phyloP scores from a whole-genome alignment of 2,113 vertebrate species.

The Elachura formosa region DNA sequence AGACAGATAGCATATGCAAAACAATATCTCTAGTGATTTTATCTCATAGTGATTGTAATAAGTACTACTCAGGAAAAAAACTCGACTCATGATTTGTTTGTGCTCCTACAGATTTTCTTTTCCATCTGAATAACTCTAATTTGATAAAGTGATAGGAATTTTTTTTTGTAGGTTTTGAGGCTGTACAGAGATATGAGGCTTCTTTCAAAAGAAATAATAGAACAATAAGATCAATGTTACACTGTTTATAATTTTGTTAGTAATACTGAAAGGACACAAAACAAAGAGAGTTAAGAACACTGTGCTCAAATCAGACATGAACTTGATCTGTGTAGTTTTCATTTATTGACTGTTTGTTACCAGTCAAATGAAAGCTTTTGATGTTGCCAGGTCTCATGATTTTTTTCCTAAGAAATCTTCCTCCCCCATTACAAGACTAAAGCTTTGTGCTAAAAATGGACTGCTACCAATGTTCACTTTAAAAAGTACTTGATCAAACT shows the following conservation, averaged over 20 bases:
- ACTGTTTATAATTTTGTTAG: not conserved
- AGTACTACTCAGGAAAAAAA: not conserved
- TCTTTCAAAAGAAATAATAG: not conserved
- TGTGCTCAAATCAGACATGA: not conserved
- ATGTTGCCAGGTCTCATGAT: not conserved
- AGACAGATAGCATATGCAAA: not conserved
- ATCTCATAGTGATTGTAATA: not conserved
- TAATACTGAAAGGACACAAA: not conserved
- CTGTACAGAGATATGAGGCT: not conserved
- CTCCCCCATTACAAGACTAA: not conserved
- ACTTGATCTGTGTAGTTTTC: not conserved
- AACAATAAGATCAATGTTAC: not conserved
- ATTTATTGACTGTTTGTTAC: not conserved
- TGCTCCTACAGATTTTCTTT: not conserved
- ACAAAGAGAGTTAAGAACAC: not conserved
- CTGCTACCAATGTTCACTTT: not conserved
- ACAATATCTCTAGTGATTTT: not conserved
- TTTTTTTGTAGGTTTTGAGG: not conserved
- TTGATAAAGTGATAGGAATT: not conserved
- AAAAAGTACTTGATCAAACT: not conserved
- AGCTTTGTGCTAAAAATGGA: not conserved
- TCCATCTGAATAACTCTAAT: not conserved
- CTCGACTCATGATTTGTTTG: not conserved
- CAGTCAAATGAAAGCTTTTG: not conserved
- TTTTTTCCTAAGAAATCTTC: not conserved